Base-by-base conservation (phyloP, 2,888 invertebrate genomes). In the Allacma fusca region DNA sequence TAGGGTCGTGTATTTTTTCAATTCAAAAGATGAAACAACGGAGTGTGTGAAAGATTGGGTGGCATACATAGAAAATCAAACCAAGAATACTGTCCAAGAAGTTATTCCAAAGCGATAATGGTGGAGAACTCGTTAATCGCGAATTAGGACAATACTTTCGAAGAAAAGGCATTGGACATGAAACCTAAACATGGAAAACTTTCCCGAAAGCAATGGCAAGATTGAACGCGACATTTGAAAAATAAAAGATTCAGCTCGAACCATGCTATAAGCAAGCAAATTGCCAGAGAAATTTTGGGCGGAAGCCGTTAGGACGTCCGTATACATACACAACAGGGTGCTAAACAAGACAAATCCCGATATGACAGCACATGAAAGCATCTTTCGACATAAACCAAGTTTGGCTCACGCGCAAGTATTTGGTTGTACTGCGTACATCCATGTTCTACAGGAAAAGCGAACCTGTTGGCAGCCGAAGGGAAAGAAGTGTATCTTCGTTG, bases 261-360 rank as follows among this genome's bases (percentile, higher is more conserved):
- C n/a, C n/a, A n/a, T n/a, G n/a, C n/a, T 87, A 21, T 64, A 80
- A 21, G 78, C 79, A 7, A 81, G 80, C 28, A 76, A 82, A 40
- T 44, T 86, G 24, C 85, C 85, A 0, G 79, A 81, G 28, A 68
- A 77, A 23, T 78, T 86, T 24, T 87, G 86, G 86, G 85, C 85
- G 7, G 85, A 87, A 81, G 86, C 85, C 19, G 85, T 85, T 1
- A 84, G 83, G 44, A 85, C 85, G 19, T 84, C 85, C 2, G 85
- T 84, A 4, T 86, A 86, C 77, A 26, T 86, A 7, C 75, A 84
- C 29, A 86, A 86, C 77, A n/a, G 80, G n/a, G 23, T 78, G 0
- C 34, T 80, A 7, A 62, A 76, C 44, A 78, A 69, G 19, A 64
- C 71, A 24, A 70, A 64, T 44, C 26, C 44, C 69, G 84, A 76